Evolutionary conservation across 2,888 invertebrate species (phyloP).

Genomic region (Microctonus aethiopoides): DNA sequence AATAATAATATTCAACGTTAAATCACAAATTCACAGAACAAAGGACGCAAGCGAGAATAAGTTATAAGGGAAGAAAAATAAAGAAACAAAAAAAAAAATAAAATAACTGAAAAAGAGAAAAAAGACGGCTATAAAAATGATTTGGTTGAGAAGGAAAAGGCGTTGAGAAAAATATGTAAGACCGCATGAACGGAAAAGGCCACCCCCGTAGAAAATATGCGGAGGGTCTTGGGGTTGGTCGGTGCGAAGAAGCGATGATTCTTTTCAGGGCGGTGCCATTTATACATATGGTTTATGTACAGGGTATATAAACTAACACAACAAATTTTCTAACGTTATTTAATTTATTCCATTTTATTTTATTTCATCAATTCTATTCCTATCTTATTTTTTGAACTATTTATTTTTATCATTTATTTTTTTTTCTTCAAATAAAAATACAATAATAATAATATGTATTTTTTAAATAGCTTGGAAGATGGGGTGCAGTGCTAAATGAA

Average conservation of each 20-base stretch:
- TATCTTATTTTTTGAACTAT: background rate
- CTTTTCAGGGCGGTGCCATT: conserved; percentile 30
- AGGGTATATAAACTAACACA: background rate
- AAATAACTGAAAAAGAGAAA: background rate
- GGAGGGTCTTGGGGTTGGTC: conserved; percentile 14
- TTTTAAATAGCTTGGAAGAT: background rate
- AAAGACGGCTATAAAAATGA: conserved; percentile 39
- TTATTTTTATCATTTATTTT: too few species aligned
- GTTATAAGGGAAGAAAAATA: conserved; percentile 21
- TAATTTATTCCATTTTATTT: too few species aligned
- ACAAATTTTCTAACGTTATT: background rate
- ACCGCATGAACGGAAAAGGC: conserved; percentile 8
- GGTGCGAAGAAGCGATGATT: conserved; percentile 31
- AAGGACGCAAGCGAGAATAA: conserved; percentile 37
- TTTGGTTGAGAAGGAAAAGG: conserved; percentile 12
- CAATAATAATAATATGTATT: too few species aligned
- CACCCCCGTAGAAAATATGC: conserved; percentile 11
- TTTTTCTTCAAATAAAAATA: too few species aligned
- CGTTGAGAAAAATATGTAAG: conserved; percentile 11
- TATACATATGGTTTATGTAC: background rate
- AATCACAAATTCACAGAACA: background rate
- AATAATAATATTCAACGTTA: too few species aligned
- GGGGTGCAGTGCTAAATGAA: background rate
- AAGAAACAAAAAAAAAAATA: conserved; percentile 11
- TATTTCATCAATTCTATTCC: too few species aligned